Percentiles rank a stretch among this genome's conserved stretches.
Evolutionary conservation across 2,113 vertebrate species (phyloP).

Genomic region (Amblyopsis rosae): DNA sequence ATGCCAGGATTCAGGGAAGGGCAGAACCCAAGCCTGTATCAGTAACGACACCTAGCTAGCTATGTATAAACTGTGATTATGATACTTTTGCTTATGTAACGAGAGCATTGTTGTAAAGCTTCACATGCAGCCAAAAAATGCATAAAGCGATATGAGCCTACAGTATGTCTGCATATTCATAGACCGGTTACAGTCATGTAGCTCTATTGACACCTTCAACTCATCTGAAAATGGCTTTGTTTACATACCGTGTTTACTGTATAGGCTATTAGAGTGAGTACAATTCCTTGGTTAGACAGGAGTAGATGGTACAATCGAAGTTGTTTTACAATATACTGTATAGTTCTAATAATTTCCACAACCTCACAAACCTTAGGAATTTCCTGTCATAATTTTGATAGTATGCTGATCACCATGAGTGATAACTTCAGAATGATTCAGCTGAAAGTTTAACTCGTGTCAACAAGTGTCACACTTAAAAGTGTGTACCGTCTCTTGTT

Average conservation of each 20-base stretch:
- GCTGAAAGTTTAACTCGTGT: background rate
- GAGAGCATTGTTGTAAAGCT: conserved; percentile 43
- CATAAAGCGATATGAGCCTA: conserved; percentile 2
- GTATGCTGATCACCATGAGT: background rate
- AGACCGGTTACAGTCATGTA: background rate
- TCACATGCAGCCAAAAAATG: conserved; percentile 9
- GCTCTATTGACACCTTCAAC: conserved; percentile 15
- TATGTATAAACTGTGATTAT: conserved; percentile 68
- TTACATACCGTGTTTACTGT: conserved; percentile 23
- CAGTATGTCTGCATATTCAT: conserved; percentile 23
- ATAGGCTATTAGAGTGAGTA: conserved; percentile 10
- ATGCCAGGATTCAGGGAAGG: background rate
- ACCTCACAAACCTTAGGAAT: no score
- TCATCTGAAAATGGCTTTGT: conserved; percentile 17
- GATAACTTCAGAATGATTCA: background rate
- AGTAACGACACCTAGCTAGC: conserved; percentile 65
- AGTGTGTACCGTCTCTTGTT: background rate
- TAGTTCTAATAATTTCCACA: no score
- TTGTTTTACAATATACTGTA: background rate
- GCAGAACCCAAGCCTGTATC: conserved; percentile 48
- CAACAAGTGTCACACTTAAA: background rate
- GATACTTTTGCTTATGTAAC: conserved; percentile 49
- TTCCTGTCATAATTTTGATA: no score
- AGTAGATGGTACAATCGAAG: background rate
- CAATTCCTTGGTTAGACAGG: conserved; percentile 4